Evolutionary conservation across 2,113 vertebrate genomes (phyloP).

Genomic region (Myotis brandtii): DNA sequence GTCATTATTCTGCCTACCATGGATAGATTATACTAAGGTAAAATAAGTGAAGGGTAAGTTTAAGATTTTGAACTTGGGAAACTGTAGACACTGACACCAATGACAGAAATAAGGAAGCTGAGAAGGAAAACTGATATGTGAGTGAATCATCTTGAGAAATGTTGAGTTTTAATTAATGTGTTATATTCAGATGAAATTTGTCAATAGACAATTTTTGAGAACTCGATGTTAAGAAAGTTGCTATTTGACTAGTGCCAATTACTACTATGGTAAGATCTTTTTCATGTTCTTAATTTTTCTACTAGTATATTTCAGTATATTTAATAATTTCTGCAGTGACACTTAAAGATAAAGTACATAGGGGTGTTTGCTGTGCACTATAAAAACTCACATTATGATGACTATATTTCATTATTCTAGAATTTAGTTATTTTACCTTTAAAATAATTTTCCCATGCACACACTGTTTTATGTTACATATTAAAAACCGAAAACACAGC

Average conservation of each 20-base stretch:
- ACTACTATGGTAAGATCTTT: neutral
- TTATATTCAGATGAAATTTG: conserved; percentile 10
- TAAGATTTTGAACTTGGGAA: neutral
- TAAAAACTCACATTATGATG: neutral
- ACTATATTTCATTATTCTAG: neutral
- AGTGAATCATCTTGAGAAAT: neutral
- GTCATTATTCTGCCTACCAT: neutral
- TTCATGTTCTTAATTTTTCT: conserved; percentile 18
- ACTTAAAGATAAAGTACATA: neutral
- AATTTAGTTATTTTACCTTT: conserved; percentile 41
- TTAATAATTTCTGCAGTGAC: neutral
- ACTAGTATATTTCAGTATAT: neutral
- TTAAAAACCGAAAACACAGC: neutral
- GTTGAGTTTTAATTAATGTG: neutral
- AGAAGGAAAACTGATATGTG: neutral
- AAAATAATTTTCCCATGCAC: neutral
- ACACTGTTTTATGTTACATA: neutral
- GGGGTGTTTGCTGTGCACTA: neutral
- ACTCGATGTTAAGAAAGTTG: neutral
- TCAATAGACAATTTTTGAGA: neutral
- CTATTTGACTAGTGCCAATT: neutral
- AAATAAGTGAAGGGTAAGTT: neutral
- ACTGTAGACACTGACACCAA: neutral
- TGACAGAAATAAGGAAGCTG: neutral
- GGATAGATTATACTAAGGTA: neutral